Evolutionary conservation across 2,888 invertebrate genomes (phyloP).

Genomic region (Scaptodrosophila latifasciaeformis): DNA sequence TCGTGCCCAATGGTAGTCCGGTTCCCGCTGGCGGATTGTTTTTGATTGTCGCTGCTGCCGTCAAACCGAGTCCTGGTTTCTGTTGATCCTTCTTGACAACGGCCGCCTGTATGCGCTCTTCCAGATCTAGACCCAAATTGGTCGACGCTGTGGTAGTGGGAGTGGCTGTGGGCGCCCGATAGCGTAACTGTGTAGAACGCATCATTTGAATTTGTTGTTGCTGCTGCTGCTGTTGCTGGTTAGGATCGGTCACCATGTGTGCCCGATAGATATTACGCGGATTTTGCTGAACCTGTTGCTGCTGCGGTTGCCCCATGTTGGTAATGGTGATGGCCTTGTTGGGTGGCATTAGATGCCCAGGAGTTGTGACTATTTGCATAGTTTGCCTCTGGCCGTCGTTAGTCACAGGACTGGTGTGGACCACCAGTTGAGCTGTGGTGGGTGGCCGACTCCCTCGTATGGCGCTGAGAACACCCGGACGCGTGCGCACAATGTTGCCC

Average conservation of each 20-base stretch:
- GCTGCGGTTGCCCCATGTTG: conserved; percentile 43
- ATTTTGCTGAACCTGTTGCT: conserved; percentile 36
- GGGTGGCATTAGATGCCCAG: conserved; percentile 5
- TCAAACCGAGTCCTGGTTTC: conserved; percentile 38
- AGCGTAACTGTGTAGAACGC: conserved; percentile 42
- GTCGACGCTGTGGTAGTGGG: neutral
- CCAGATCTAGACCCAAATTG: conserved; percentile 65
- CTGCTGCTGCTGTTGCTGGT: conserved; percentile 40
- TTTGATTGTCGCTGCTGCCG: conserved; percentile 28
- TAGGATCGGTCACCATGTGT: conserved; percentile 43
- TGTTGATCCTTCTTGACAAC: conserved; percentile 72
- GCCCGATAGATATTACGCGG: conserved; percentile 51
- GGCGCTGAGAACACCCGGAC: conserved; percentile 34
- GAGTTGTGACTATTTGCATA: conserved; percentile 47
- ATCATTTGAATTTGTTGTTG: conserved; percentile 50
- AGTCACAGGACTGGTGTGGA: conserved; percentile 31
- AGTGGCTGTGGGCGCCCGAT: conserved; percentile 30
- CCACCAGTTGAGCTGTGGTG: conserved; percentile 34
- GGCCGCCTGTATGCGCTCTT: conserved; percentile 73
- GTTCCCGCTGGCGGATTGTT: conserved; percentile 16
- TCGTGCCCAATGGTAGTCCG: conserved; percentile 33
- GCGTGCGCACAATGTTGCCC: conserved; percentile 38
- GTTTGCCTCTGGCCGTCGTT: conserved; percentile 43
- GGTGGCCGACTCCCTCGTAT: conserved; percentile 35
- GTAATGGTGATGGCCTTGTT: conserved; percentile 56